Base-by-base conservation (phyloP, 1,140 invertebrate species). In the Battus philenor region DNA sequence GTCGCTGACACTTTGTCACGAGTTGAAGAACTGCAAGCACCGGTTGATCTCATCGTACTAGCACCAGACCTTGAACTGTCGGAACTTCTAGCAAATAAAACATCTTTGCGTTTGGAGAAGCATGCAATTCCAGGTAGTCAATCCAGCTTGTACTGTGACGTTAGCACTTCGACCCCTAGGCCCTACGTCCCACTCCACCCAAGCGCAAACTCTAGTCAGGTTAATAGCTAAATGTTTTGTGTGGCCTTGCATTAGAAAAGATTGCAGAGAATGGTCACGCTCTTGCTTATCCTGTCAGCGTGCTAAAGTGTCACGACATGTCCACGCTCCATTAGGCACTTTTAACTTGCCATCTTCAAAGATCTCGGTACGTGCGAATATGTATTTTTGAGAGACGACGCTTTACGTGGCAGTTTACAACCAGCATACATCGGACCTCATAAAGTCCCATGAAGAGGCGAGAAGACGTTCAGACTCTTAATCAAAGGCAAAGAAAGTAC, bases 201-300 rank as follows among this genome's bases (percentile, higher is more conserved):
- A 7, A 72, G 71, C 9, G 16, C 7, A 0, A 48, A 47, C 41
- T 65, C 64, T 32, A 6, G 39, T 43, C 4, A 68, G 71, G 48
- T 47, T 86, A 13, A 59, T 87, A 0, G 43, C 58, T 7, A 20
- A 75, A 34, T 36, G 68, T 44, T 87, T 62, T 46, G 71, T 87
- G 6, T 88, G 86, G 86, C 86, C 83, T 10, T n/a, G 27, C 3
- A 30, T 30, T 4, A 11, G 58, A 4, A 62, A 60, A 33, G 65
- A 86, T 43, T 60, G 60, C 33, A 46, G 47, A 16, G 30, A 51
- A 6, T 81, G 65, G 65, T 7, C 44, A 9, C 32, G 27, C 6
- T 16, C 34, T 20, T 59, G 56, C 13, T 8, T 30, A 32, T 6
- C 39, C 30, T 62, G 58, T 32, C 58, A 61, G 13, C 5, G 11